phyloP scores from a whole-genome alignment of 2,113 vertebrate genomes.

The Perognathus longimembris region DNA sequence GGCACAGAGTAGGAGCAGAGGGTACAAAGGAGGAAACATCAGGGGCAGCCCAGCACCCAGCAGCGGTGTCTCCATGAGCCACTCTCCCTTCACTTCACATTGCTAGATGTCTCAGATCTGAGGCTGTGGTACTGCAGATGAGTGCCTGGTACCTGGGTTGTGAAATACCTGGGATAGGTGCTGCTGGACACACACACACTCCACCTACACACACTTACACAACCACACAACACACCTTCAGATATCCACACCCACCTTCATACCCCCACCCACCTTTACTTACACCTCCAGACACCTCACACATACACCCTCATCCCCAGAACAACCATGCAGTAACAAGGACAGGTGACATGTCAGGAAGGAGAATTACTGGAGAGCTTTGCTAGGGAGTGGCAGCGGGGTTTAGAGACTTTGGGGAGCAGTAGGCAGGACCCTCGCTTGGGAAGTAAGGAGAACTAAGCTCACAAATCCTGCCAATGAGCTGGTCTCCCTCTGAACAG shows the following conservation, averaged over 20 bases:
- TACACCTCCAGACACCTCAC: not conserved
- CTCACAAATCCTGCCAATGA: not conserved
- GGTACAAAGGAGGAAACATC: too few relatives aligned
- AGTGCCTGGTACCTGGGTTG: too few relatives aligned
- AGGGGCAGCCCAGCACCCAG: not conserved
- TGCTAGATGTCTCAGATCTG: not conserved
- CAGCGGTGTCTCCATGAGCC: rapidly evolving
- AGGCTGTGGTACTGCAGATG: not conserved
- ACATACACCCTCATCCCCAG: too few relatives aligned
- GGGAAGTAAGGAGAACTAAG: not conserved
- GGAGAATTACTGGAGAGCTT: not conserved
- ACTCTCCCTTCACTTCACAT: not conserved
- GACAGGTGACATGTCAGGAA: not conserved
- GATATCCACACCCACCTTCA: not conserved
- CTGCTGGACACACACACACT: not conserved
- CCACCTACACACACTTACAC: not conserved
- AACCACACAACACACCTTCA: not conserved
- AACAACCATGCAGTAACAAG: not conserved
- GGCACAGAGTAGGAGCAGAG: too few relatives aligned
- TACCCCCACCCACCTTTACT: not conserved
- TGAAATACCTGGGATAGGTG: too few relatives aligned
- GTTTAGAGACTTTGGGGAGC: not conserved
- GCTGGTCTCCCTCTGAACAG: not conserved
- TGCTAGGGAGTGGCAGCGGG: rapidly evolving
- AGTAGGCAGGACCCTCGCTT: not conserved